Evolutionary conservation across 2,888 invertebrate species (phyloP).

Genomic region (Eueremaeus valkanovi): DNA sequence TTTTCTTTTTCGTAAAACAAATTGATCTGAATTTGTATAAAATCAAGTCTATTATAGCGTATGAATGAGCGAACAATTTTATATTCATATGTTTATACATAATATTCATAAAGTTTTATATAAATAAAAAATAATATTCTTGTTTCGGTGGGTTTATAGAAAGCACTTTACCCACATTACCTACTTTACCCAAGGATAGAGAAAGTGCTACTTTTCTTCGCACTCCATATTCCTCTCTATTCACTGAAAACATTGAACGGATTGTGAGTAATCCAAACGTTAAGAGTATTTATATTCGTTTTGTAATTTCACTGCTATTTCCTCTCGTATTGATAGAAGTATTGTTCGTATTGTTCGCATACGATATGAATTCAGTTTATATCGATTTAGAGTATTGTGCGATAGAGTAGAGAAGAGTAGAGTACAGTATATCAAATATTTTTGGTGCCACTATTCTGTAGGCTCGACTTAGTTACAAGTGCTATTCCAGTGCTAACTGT

Average conservation of each 20-base stretch:
- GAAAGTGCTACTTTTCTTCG: background rate
- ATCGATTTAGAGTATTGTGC: conserved; percentile 15
- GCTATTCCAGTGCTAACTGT: background rate
- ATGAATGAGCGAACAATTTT: background rate
- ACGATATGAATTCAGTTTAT: conserved; percentile 24
- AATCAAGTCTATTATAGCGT: background rate
- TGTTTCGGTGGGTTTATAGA: background rate
- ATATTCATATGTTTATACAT: background rate
- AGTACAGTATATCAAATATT: conserved; percentile 15
- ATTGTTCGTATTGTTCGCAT: conserved; percentile 14
- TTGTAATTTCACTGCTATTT: conserved; percentile 30
- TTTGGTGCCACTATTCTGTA: conserved; percentile 10
- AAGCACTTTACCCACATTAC: background rate
- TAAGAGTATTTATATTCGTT: conserved; percentile 30
- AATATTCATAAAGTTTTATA: background rate
- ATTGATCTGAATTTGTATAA: too few relatives aligned
- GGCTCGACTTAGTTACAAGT: conserved; percentile 23
- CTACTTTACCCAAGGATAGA: too few relatives aligned
- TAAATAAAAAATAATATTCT: background rate
- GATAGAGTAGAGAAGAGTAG: background rate
- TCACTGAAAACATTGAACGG: conserved; percentile 13
- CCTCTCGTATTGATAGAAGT: conserved; percentile 4
- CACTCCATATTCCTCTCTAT: background rate
- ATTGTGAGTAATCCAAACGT: conserved; percentile 21
- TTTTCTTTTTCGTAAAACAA: too few relatives aligned